phyloP scores from a whole-genome alignment of 2,113 vertebrate species.

The Mirounga angustirostris region DNA sequence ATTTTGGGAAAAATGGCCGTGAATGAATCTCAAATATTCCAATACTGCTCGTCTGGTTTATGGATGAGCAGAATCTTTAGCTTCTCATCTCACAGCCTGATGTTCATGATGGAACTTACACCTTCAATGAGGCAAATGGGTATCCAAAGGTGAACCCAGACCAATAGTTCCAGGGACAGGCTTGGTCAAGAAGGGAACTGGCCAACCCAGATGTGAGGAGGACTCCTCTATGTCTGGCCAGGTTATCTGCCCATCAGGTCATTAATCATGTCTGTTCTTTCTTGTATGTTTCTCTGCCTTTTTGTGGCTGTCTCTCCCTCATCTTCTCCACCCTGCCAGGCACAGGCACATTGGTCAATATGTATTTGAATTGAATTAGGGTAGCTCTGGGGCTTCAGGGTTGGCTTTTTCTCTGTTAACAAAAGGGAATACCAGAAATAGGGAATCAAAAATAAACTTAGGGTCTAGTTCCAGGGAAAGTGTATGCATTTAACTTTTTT shows the following conservation, averaged over 20 bases:
- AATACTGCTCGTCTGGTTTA: not conserved
- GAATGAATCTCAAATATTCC: not conserved
- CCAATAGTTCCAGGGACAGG: not conserved
- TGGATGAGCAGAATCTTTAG: not conserved
- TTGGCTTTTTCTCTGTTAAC: not conserved
- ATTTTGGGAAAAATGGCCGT: not conserved
- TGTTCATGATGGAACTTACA: not conserved
- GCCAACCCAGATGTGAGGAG: not conserved
- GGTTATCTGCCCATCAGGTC: not conserved
- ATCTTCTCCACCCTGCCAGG: not conserved
- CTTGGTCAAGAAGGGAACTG: not conserved
- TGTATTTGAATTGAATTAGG: not conserved
- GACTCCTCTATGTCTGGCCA: not conserved
- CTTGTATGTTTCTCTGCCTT: not conserved
- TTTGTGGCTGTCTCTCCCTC: not conserved
- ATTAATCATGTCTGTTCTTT: not conserved
- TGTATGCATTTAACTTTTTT: not conserved
- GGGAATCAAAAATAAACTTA: not conserved
- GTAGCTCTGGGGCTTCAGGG: not conserved
- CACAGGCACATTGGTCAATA: not conserved
- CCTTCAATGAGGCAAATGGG: not conserved
- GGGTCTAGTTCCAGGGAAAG: not conserved
- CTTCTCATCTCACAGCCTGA: not conserved
- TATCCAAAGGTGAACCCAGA: not conserved
- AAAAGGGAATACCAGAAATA: not conserved